Evolutionary conservation across 1,140 invertebrate species (phyloP), one percentile per base, ranked within the genome.

Genomic region (Lasioglossum albipes): DNA sequence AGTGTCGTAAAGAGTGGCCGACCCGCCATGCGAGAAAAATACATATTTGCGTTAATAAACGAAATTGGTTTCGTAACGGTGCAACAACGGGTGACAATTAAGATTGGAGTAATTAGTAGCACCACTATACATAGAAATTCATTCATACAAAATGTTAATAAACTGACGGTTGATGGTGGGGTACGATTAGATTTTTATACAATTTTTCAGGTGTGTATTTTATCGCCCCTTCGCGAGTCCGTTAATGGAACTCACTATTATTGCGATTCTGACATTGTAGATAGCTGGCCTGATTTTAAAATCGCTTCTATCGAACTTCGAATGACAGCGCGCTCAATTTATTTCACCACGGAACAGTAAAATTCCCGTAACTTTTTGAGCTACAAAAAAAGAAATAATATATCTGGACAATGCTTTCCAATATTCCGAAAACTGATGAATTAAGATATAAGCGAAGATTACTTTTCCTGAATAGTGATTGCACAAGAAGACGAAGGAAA

Each of bases 1-100:
- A 20, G 7, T 42, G 36, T 18, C 22, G 10, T 13, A 52, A 18
- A 27, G 7, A 10, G 22, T 10, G 4, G 41, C 22, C 45, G 36
- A 18, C 54, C 69, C 83, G 79, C 88, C 89, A 87, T n/a, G 75
- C 75, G 66, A 62, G 52, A 69, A 13, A 27, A 20, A n/a, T n/a
- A n/a, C 13, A 16, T 18, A 59, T 18, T 59, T 20, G 6, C 7
- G 9, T 59, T 7, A 57, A 57, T 20, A 20, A 59, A 7, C 5
- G 83, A 68, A 64, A 61, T 10, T 59, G 69, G 62, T 49, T 66
- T 54, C 52, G 61, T 62, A 42, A n/a, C 36, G n/a, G 54, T 57
- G 36, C 42, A 9, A 5, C 13, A 0, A 62, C 18, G 18, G 18
- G 13, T 4, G n/a, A 54, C 52, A 54, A 72, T 78, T 70, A 72